Percentiles rank a stretch among this genome's conserved stretches.
These are phyloP conservation scores for Venustoraphidia nigricollis DNA, from an alignment of 2,888 invertebrate genomes.

Conservation along the genomic window DNA sequence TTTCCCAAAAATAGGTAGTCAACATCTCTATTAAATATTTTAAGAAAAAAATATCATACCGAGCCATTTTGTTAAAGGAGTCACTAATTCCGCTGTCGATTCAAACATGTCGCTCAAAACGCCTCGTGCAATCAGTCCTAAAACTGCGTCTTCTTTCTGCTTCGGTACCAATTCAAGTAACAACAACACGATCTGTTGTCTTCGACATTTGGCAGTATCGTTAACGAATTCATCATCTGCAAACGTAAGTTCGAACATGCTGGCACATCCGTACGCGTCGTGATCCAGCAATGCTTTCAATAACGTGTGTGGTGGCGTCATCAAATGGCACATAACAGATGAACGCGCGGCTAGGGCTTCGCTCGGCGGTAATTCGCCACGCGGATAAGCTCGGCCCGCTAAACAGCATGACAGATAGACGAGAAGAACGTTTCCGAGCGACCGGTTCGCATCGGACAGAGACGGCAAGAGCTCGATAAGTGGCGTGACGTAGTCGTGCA, in stretches of 20 bases:
- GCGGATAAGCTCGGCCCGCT: slow-evolving; percentile 72
- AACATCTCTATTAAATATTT: no score
- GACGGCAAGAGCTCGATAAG: slow-evolving; percentile 48
- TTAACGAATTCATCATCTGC: slow-evolving; percentile 64
- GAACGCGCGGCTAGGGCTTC: slow-evolving; percentile 51
- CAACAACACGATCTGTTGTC: slow-evolving; percentile 65
- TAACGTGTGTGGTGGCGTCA: slow-evolving; percentile 54
- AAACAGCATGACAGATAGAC: slow-evolving; percentile 79
- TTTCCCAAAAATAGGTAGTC: no score
- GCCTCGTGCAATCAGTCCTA: slow-evolving; percentile 2
- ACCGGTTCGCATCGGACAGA: slow-evolving; percentile 32
- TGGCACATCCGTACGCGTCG: slow-evolving; percentile 72
- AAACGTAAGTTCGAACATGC: slow-evolving; percentile 72
- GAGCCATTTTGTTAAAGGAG: slow-evolving; percentile 1
- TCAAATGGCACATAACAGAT: slow-evolving; percentile 53
- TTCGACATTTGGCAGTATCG: slow-evolving; percentile 51
- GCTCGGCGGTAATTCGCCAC: slow-evolving; percentile 50
- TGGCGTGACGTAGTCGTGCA: slow-evolving; percentile 59
- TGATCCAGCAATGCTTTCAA: slow-evolving; percentile 60
- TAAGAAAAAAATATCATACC: not conserved
- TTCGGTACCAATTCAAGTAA: slow-evolving; percentile 56
- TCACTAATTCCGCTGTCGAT: not conserved
- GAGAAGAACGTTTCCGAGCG: slow-evolving; percentile 65
- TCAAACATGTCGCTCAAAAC: not conserved
- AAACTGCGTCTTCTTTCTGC: slow-evolving; percentile 19